Evolutionary conservation across 1,140 invertebrate genomes (phyloP), one percentile per base, ranked within the genome.

Genomic region (Philotrypesis tridentata): DNA sequence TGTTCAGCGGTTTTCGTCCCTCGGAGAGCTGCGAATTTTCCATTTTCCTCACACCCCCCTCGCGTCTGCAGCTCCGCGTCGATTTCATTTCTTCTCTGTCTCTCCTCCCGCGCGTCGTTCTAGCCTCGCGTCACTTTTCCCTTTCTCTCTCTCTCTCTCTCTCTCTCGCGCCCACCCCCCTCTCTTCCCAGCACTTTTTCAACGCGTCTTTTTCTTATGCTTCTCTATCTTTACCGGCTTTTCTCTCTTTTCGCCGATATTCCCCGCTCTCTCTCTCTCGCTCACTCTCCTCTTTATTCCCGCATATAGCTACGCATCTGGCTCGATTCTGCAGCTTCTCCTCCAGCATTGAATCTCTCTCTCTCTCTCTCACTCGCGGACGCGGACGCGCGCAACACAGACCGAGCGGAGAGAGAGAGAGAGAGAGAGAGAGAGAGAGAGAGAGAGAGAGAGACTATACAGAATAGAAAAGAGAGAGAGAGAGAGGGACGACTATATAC

Each of bases 11-110:
- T 89, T 88, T 88, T 85, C 83, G 70, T 37, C 65, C 29, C 79
- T 82, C 72, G 31, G 60, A 79, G 82, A 79, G 82, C 79, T 87
- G 48, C 48, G 86, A 90, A 89, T 90, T 91, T 89, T 90, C 88
- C 87, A 89, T 90, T 90, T 89, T 89, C n/a, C 87, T 83, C 79
- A 79, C 86, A 80, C 83, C 75, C 78, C 83, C 75, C 78, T 82
- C 85, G 79, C 70, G 61, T 17, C 23, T 65, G 25, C n/a, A n/a
- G n/a, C 61, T 65, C 27, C 12, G 7, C 61, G 8, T 29, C 61
- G 23, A 65, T 65, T 29, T 65, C 61, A 25, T 25, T 29, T 25
- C 61, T 25, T 79, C 70, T 48, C 61, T 63, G 9, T 27, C 68
- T 37, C 77, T 72, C 84, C 74, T n/a, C n/a, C n/a, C n/a, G n/a